A percentile compares a stretch with the other conserved stretches of the same genome.
Conservation (phyloP, 2,888 invertebrate species). For the Agrypnus murinus region DNA sequence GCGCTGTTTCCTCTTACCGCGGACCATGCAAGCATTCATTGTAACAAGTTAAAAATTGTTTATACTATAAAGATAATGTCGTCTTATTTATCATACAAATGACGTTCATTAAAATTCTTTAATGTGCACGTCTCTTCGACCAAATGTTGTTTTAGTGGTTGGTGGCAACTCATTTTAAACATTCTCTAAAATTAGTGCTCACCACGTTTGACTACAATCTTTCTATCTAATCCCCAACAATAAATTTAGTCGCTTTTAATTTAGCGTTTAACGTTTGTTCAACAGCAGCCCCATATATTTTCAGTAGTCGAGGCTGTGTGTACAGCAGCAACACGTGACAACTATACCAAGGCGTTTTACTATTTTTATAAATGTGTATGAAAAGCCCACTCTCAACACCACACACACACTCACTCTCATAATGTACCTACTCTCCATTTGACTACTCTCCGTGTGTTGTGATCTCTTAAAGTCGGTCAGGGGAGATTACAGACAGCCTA, state of each 20-base stretch:
- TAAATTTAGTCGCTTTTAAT: conserved; percentile 43
- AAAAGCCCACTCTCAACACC: conserved; percentile 38
- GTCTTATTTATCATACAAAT: no score
- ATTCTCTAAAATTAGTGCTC: conserved; percentile 14
- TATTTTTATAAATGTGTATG: conserved; percentile 40
- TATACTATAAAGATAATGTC: no score
- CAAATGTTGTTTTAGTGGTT: no score
- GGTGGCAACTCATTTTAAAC: conserved; percentile 14
- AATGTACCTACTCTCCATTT: conserved; percentile 33
- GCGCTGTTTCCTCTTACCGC: no score
- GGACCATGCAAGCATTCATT: no score
- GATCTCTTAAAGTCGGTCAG: conserved; percentile 44
- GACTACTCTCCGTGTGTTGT: conserved; percentile 33
- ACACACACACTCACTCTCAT: no score
- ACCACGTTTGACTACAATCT: conserved; percentile 26
- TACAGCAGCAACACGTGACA: conserved; percentile 35
- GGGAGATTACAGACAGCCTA: conserved; percentile 44
- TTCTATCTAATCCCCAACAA: conserved; percentile 34
- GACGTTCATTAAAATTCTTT: not conserved
- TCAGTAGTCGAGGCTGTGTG: conserved; percentile 35
- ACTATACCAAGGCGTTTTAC: conserved; percentile 38
- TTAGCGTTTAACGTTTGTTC: conserved; percentile 38
- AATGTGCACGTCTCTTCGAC: not conserved
- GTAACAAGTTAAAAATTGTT: no score
- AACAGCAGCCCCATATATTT: conserved; percentile 39